Percentiles rank a stretch among this genome's conserved stretches.
Conservation (phyloP, 2,888 invertebrate species). For the Drosophila putrida region DNA sequence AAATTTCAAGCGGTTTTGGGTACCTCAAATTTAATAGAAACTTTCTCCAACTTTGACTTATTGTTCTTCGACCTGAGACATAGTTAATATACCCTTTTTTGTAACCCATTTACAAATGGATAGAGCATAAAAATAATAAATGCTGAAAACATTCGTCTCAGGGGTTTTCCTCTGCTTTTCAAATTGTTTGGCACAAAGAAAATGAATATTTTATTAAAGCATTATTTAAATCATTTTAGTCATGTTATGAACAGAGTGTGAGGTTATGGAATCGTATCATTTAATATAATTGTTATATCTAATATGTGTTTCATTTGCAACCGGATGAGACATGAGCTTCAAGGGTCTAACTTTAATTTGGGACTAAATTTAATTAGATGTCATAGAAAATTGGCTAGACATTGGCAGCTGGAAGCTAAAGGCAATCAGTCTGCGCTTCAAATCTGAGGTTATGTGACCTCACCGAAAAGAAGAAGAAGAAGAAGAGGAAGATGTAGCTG, state of each 20-base stretch:
- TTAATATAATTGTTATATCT: background rate
- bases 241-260: background rate
- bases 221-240: background rate
- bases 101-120: too few relatives aligned
- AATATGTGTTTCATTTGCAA: background rate
- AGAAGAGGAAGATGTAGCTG: background rate
- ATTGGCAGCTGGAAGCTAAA: slow-evolving; percentile 28
- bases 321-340: background rate
- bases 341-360: slow-evolving; percentile 1
- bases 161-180: background rate
- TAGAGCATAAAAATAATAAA: slow-evolving; percentile 15
- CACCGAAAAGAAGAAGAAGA: background rate
- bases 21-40: background rate
- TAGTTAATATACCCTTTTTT: too few relatives aligned
- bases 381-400: slow-evolving; percentile 35
- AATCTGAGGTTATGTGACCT: background rate
- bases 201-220: slow-evolving; percentile 19
- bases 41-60: background rate
- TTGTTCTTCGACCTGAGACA: background rate
- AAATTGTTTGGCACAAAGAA: slow-evolving; percentile 3
- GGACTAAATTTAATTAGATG: slow-evolving; percentile 44
- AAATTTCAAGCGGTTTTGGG: too few relatives aligned
- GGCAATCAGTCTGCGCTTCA: background rate
- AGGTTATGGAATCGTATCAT: background rate
- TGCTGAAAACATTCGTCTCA: slow-evolving; percentile 1